A percentile compares a stretch with the other conserved stretches of the same genome.
Conservation (phyloP, 2,888 invertebrate genomes). For the Pollenia angustigena region DNA sequence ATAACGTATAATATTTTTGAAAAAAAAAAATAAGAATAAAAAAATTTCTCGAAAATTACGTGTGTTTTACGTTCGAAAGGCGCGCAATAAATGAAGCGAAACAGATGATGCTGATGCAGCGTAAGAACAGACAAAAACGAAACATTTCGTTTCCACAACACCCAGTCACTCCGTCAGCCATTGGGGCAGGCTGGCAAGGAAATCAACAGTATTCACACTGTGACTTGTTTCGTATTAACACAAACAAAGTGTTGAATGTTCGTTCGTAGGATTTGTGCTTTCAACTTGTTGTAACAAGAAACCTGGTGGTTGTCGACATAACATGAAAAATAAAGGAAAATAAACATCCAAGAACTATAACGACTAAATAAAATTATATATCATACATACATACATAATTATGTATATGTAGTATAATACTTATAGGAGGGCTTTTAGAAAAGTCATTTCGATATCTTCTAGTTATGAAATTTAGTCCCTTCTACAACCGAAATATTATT, state of each 20-base stretch:
- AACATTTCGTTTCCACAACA: constrained; percentile 50
- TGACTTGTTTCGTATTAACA: constrained; percentile 56
- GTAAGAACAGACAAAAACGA: constrained; percentile 28
- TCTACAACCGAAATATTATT: too few species aligned
- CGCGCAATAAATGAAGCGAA: constrained; percentile 80
- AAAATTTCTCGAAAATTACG: constrained; percentile 19
- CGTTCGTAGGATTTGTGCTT: constrained; percentile 38
- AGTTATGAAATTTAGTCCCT: too few species aligned
- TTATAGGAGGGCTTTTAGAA: constrained; percentile 16
- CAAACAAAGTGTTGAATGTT: constrained; percentile 60
- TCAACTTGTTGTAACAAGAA: constrained; percentile 66
- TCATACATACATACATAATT: neutral
- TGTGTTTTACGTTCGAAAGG: constrained; percentile 71
- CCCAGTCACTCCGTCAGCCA: constrained; percentile 19
- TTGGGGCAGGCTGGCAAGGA: constrained; percentile 40
- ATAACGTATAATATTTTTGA: constrained; percentile 30
- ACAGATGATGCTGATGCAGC: constrained; percentile 76
- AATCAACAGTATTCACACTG: constrained; percentile 49
- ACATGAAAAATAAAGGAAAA: constrained; percentile 34
- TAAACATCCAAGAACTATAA: constrained; percentile 44
- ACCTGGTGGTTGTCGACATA: constrained; percentile 60
- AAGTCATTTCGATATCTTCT: neutral
- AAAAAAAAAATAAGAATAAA: constrained; percentile 1
- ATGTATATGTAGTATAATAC: neutral
- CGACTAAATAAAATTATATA: constrained; percentile 48